Percentiles rank a stretch among this genome's conserved stretches.
Conservation (phyloP, 1,140 invertebrate genomes). For the Orius laevigatus region DNA sequence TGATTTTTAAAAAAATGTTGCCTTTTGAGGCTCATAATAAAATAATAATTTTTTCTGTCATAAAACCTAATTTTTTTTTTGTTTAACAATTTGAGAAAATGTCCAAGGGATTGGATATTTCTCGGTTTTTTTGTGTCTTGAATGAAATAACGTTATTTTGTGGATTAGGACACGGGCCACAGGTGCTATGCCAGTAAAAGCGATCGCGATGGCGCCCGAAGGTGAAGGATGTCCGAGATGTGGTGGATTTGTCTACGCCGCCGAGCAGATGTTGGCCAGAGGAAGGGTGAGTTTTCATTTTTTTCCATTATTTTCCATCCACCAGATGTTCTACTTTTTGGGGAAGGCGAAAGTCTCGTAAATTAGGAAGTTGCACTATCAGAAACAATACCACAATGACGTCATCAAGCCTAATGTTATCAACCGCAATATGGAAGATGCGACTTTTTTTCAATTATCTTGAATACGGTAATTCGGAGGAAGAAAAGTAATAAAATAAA, state of each 20-base stretch:
- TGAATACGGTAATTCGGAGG: too few relatives aligned
- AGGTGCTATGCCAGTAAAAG: conserved; percentile 26
- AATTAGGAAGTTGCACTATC: too few relatives aligned
- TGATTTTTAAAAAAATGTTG: too few relatives aligned
- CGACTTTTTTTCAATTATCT: too few relatives aligned
- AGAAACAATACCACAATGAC: too few relatives aligned
- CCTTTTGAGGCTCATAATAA: too few relatives aligned
- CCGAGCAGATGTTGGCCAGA: conserved; percentile 83
- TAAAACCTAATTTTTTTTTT: conserved; percentile 9
- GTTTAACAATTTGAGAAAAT: conserved; percentile 10
- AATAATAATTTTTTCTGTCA: conserved; percentile 4
- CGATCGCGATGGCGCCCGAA: conserved; percentile 66
- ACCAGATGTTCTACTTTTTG: too few relatives aligned
- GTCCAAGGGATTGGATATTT: conserved; percentile 8
- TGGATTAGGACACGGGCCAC: not conserved
- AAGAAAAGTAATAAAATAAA: too few relatives aligned
- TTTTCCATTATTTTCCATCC: too few relatives aligned
- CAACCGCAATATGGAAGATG: too few relatives aligned
- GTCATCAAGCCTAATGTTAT: too few relatives aligned
- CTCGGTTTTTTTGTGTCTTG: not conserved
- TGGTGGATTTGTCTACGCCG: conserved; percentile 81
- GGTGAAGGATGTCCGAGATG: conserved; percentile 80
- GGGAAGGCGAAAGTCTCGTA: too few relatives aligned
- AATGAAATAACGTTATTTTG: not conserved
- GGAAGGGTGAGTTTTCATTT: conserved; percentile 57